A percentile compares a stretch with the other conserved stretches of the same genome.
Conservation (phyloP, 1,140 invertebrate species). For the Drosophila neocordata region DNA sequence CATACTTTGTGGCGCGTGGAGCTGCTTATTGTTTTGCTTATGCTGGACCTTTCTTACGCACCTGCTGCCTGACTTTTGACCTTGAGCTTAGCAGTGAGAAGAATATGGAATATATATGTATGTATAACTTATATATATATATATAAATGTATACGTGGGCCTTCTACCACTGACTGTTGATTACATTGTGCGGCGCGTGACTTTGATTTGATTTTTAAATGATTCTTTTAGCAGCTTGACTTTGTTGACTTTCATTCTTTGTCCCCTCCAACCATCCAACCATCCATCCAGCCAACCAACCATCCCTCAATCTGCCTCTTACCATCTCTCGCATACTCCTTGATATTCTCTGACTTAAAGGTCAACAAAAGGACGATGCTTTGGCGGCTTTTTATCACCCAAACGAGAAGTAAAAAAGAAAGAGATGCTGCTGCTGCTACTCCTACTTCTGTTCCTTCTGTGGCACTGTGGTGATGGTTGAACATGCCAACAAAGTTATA, state of each 20-base stretch:
- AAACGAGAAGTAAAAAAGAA: background rate
- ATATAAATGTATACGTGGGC: background rate
- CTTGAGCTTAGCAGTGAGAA: conserved; percentile 37
- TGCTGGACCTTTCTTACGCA: conserved; percentile 61
- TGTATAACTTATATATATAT: background rate
- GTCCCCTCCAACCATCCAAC: background rate
- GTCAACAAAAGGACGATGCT: conserved; percentile 76
- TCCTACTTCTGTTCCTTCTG: background rate
- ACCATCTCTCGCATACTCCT: conserved; percentile 4
- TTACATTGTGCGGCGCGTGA: conserved; percentile 75
- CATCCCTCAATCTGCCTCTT: background rate
- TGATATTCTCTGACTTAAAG: conserved; percentile 60
- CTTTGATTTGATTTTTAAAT: conserved; percentile 82
- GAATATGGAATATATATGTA: background rate
- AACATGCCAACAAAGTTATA: conserved; percentile 53
- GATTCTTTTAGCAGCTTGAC: conserved; percentile 69
- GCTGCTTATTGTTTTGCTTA: conserved; percentile 64
- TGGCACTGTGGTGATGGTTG: conserved; percentile 12
- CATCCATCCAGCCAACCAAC: no score
- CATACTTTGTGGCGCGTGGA: conserved; percentile 73
- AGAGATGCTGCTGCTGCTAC: background rate
- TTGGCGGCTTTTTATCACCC: conserved; percentile 58
- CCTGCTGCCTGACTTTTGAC: conserved; percentile 60
- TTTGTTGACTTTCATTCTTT: conserved; percentile 29
- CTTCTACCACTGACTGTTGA: conserved; percentile 50